Evolutionary conservation across 2,113 vertebrate species (phyloP).

Genomic region (Engystomops pustulosus): DNA sequence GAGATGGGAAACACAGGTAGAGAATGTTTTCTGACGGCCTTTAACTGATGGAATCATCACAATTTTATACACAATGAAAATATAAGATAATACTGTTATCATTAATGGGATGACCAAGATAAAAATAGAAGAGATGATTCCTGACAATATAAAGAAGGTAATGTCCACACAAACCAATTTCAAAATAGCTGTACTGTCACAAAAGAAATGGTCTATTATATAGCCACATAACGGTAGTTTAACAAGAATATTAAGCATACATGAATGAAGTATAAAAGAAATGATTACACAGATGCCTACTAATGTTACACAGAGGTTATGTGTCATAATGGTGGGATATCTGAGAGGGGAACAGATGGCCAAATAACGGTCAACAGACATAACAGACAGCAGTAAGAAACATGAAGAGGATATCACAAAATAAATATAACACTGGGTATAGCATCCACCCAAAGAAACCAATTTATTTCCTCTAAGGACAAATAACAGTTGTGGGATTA

Average conservation of each 20-base stretch:
- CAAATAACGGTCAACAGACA: conserved; percentile 68
- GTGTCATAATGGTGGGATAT: conserved; percentile 64
- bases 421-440: conserved; percentile 62
- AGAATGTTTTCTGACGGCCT: conserved; percentile 62
- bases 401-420: conserved; percentile 63
- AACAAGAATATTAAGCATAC: conserved; percentile 8
- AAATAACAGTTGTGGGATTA: conserved; percentile 63
- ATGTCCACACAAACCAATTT: conserved; percentile 57
- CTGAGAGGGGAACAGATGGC: conserved; percentile 64
- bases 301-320: conserved; percentile 61
- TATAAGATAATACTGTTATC: conserved; percentile 61
- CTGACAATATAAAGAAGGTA: background rate
- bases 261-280: conserved; percentile 43
- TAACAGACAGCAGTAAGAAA: conserved; percentile 63
- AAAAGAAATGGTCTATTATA: conserved; percentile 66
- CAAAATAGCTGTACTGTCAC: conserved; percentile 64
- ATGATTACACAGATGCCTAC: conserved; percentile 54
- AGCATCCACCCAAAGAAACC: conserved; percentile 56
- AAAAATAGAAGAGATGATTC: conserved; percentile 52
- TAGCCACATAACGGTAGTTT: conserved; percentile 62
- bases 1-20: conserved; percentile 51
- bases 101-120: conserved; percentile 61
- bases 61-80: conserved; percentile 62
- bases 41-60: conserved; percentile 60
- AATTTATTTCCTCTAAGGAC: conserved; percentile 45